Evolutionary conservation across 2,113 vertebrate species (phyloP).

Genomic region (Terrapene triunguis): DNA sequence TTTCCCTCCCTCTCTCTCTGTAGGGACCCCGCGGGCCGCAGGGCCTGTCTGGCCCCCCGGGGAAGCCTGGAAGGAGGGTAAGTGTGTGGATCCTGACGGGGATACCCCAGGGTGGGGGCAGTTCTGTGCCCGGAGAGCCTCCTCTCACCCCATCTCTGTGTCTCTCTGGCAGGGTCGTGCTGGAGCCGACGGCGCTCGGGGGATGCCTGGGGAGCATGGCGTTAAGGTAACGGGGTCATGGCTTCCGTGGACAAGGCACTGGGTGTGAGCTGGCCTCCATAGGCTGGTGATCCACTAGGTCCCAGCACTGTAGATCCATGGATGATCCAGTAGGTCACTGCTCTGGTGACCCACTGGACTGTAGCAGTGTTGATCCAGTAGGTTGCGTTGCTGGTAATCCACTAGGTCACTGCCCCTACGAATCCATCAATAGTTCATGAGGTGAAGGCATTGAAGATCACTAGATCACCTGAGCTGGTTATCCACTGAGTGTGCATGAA

Average conservation of each 20-base stretch:
- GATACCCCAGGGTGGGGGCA: neutral
- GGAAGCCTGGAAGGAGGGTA: conserved; percentile 83
- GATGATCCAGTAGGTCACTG: no score
- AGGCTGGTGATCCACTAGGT: neutral
- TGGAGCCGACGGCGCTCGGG: conserved; percentile 85
- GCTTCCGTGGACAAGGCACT: neutral
- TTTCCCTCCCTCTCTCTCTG: neutral
- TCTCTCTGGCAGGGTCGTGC: conserved; percentile 78
- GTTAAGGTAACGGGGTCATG: conserved; percentile 74
- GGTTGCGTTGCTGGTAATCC: no score
- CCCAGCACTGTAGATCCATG: neutral
- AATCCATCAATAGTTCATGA: neutral
- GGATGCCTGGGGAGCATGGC: conserved; percentile 83
- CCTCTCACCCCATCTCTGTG: neutral
- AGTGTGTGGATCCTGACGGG: neutral
- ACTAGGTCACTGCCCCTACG: neutral
- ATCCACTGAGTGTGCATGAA: neutral
- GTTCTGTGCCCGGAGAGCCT: no score
- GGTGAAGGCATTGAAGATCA: neutral
- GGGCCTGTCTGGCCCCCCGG: conserved; percentile 81
- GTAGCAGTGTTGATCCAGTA: neutral
- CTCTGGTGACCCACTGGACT: no score
- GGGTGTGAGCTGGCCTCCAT: neutral
- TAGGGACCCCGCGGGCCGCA: conserved; percentile 84
- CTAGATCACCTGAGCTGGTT: neutral